Percentiles rank a stretch among this genome's conserved stretches.
Evolutionary conservation across 2,888 invertebrate species (phyloP).

Genomic region (Pandemis cinnamomeana): DNA sequence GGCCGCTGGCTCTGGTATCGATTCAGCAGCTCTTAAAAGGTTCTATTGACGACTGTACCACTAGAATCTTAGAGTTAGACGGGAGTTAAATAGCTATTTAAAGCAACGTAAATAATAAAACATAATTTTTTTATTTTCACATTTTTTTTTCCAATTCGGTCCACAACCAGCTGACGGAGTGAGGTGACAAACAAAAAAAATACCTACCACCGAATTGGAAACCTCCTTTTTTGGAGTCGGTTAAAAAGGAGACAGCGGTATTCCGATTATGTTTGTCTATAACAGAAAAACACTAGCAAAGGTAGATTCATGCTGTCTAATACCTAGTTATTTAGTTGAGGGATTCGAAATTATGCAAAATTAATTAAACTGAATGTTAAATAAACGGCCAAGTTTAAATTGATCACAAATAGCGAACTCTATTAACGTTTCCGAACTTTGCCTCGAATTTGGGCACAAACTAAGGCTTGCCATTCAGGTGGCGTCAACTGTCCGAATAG

Average conservation of each 20-base stretch:
- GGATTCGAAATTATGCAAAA: constrained; percentile 4
- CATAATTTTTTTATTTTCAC: too few relatives aligned
- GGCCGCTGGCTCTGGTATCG: constrained; percentile 11
- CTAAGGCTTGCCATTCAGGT: constrained; percentile 38
- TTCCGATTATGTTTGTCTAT: not conserved
- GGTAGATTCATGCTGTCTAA: not conserved
- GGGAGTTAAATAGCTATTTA: not conserved
- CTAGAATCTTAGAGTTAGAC: not conserved
- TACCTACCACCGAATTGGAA: too few relatives aligned
- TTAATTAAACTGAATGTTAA: constrained; percentile 21
- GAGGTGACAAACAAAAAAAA: too few relatives aligned
- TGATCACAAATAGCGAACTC: constrained; percentile 34
- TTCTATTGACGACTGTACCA: not conserved
- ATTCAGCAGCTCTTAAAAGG: constrained; percentile 8
- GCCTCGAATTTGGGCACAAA: constrained; percentile 30
- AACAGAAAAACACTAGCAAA: not conserved
- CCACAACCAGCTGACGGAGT: too few relatives aligned
- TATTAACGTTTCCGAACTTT: constrained; percentile 31
- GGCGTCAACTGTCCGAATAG: constrained; percentile 28
- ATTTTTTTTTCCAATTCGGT: too few relatives aligned
- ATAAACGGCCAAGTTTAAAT: constrained; percentile 21
- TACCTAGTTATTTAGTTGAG: not conserved
- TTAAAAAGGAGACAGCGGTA: too few relatives aligned
- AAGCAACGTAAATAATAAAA: not conserved
- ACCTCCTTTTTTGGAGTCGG: too few relatives aligned